Base-by-base conservation (phyloP, 2,113 vertebrate genomes). In the Thomomys bottae region DNA sequence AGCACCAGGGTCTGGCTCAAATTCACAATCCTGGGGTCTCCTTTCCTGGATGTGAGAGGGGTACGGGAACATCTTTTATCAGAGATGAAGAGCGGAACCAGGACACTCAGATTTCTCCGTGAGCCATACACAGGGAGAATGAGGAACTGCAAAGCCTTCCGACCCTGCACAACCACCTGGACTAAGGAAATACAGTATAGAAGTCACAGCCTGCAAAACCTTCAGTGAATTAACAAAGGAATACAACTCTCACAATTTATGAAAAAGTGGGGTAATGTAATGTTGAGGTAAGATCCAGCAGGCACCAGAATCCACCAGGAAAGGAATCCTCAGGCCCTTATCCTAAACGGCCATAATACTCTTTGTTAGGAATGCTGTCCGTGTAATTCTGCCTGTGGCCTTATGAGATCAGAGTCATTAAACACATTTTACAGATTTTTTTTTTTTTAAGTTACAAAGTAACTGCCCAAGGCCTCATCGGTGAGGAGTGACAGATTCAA, bases 371-470 rank as follows among this genome's bases (percentile, higher is more conserved):
- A 28, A n/a, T 9, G 28, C 38, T 17, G 10, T 12, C 42, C 38
- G 23, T n/a, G 45, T 40, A 59, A 45, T 54, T 87, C 76, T 57
- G 57, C 23, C 67, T 38, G 63, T n/a, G 77, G 75, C 30, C 78
- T 61, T 49, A 82, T 54, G 84, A 75, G 68, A 77, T 80, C 57
- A 59, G 72, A 40, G 57, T 68, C 87, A 59, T 73, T 73, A 81
- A 86, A 86, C 63, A 67, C 81, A 93, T 68, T 87, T 82, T 75
- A 78, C 24, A 90, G 94, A 82, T 73, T 63, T 49, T 64, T 70
- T 64, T 36, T 66, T 87, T 73, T 78, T 32, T 11, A 24, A 76
- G 68, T n/a, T n/a, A 93, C 30, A 82, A 88, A 82, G 49, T 82
- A 70, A 91, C n/a, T 32, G n/a, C 14, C 36, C 87, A 88, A 82